Percentiles rank a stretch among this genome's conserved stretches.
Conservation (phyloP, 2,888 invertebrate genomes). For the Ernsta delagoae region DNA sequence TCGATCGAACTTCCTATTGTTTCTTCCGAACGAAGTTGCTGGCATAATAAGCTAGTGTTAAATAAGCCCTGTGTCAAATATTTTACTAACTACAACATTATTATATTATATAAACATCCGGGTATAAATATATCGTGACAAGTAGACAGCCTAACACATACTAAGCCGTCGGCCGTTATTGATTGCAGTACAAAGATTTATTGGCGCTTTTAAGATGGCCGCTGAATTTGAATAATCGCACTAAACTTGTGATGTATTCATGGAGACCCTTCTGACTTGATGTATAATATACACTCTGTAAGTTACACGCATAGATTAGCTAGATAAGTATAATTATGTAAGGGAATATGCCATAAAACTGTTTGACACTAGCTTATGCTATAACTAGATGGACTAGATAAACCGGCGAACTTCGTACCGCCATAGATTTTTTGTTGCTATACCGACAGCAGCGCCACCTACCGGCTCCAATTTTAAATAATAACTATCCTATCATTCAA, state of each 20-base stretch:
- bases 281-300: not conserved
- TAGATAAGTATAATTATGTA: too few species aligned
- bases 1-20: too few species aligned
- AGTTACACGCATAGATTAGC: not conserved
- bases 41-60: not conserved
- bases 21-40: too few species aligned
- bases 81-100: not conserved
- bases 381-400: too few species aligned
- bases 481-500: too few species aligned
- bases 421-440: too few species aligned
- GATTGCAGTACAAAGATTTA: slow-evolving; percentile 19
- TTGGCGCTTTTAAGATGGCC: slow-evolving; percentile 14
- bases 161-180: slow-evolving; percentile 7
- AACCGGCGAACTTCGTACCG: too few species aligned
- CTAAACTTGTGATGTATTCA: not conserved
- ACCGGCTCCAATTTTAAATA: too few species aligned
- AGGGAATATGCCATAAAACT: too few species aligned
- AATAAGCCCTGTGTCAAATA: not conserved
- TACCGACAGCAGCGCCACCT: too few species aligned
- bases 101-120: slow-evolving; percentile 3
- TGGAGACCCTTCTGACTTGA: slow-evolving; percentile 1
- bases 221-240: slow-evolving; percentile 18
- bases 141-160: slow-evolving; percentile 12
- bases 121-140: not conserved
- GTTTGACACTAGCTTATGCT: too few species aligned